Evolutionary conservation across 2,797 vertebrate species (phyloP), one percentile per base, ranked within the genome.

Genomic region (Anableps anableps): DNA sequence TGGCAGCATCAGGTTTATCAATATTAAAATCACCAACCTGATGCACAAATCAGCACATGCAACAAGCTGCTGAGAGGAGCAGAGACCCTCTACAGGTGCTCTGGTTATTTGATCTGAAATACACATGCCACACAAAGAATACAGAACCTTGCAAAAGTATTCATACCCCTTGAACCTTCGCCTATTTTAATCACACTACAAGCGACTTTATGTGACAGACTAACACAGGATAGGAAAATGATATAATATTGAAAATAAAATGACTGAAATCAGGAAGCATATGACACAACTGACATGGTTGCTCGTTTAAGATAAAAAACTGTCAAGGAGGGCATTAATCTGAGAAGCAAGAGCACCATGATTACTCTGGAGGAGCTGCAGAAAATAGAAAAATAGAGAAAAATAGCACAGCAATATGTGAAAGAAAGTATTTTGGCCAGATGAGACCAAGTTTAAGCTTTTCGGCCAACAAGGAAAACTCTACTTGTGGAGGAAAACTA

Each of bases 11-110:
- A 51, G 72, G 41, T 36, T 21, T 75, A 85, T 89, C 81, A 72
- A 85, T 76, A 76, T n/a, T 41, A 86, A 81, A 90, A 68, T 45
- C 38, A n/a, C 68, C 68, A 77, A 83, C 76, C 80, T 87, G 83
- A 88, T 76, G 86, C 84, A 74, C 75, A 64, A 72, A 88, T 73
- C 36, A 79, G 62, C 76, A 84, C 82, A 71, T 50, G 66, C 76
- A 75, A 80, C 82, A 74, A 90, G 84, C 75, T 87, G 83, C 75
- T 78, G 79, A 71, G 43, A 38, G 60, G 80, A 88, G 73, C 5
- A 73, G 81, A 83, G 72, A 88, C 78, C n/a, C 76, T 85, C 77
- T 83, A 85, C 91, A 92, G 88, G 88, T 90, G 88, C 80, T 78
- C 75, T 85, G 64, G 76, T 88, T 87, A 82, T 83, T 77, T 84